Evolutionary conservation across 2,797 vertebrate species (phyloP).

Genomic region (Danionella dracula): DNA sequence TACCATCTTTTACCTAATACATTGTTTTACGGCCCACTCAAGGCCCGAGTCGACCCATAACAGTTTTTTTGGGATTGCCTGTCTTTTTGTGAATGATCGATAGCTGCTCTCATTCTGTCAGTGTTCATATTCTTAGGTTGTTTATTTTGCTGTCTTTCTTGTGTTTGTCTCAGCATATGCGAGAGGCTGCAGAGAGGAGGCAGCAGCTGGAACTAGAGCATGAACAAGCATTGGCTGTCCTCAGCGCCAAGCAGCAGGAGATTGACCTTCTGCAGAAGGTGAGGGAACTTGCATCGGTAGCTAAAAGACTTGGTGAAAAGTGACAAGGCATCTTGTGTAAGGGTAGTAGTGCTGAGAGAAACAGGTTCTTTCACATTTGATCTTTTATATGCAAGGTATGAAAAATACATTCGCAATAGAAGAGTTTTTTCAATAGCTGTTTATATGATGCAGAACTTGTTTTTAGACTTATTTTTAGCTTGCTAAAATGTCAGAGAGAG

Average conservation of each 20-base stretch:
- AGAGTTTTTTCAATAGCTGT: too few relatives aligned
- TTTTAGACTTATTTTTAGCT: too few relatives aligned
- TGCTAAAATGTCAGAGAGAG: too few relatives aligned
- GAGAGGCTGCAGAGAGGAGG: slow-evolving; percentile 95
- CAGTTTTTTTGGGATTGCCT: not conserved
- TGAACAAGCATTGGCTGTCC: slow-evolving; percentile 96
- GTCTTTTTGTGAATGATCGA: slow-evolving; percentile 5
- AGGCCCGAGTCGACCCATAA: not conserved
- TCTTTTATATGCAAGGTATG: too few relatives aligned
- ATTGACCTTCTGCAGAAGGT: slow-evolving; percentile 97
- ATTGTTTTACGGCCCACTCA: not conserved
- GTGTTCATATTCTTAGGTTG: not conserved
- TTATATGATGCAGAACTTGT: too few relatives aligned
- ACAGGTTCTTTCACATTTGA: too few relatives aligned
- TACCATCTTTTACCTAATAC: not conserved
- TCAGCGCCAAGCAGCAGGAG: slow-evolving; percentile 98
- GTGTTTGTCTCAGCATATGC: slow-evolving; percentile 84
- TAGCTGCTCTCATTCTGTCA: slow-evolving; percentile 3
- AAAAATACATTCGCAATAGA: too few relatives aligned
- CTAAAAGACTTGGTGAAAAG: too few relatives aligned
- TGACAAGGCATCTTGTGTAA: too few relatives aligned
- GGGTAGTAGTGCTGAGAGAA: too few relatives aligned
- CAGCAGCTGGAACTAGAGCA: slow-evolving; percentile 98
- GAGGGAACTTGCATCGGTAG: slow-evolving; percentile 40
- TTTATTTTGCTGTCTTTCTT: slow-evolving; percentile 15